A percentile compares a stretch with the other conserved stretches of the same genome.
These are phyloP conservation scores for Pelmatolapia mariae DNA, from an alignment of 2,113 vertebrate species.

Conservation along the genomic window DNA sequence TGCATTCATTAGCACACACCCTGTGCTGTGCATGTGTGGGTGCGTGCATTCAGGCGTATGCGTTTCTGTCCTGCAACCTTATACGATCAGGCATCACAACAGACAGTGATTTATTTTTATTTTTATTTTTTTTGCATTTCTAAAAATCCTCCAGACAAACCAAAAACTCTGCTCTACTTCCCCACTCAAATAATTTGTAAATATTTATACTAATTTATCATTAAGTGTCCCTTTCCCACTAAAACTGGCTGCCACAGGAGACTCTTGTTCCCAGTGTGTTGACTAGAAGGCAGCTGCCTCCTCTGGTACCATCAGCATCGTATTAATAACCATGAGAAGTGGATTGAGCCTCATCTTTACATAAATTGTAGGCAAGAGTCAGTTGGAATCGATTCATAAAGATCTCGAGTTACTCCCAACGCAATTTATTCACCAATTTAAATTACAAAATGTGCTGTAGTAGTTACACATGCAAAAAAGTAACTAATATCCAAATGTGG, in stretches of 20 bases:
- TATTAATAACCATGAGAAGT: conserved; percentile 17
- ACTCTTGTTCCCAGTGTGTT: background rate
- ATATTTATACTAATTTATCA: conserved; percentile 47
- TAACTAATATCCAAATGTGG: background rate
- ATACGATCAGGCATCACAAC: background rate
- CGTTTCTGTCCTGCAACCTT: conserved; percentile 12
- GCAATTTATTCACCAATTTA: background rate
- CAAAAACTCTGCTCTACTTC: background rate
- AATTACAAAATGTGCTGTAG: background rate
- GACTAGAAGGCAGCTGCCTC: conserved; percentile 8
- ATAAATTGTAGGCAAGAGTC: conserved; percentile 5
- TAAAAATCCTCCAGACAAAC: background rate
- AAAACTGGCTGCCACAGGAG: conserved; percentile 3
- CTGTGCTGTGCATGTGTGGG: background rate
- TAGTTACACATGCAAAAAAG: background rate
- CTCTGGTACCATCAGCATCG: background rate
- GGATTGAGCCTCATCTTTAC: conserved; percentile 10
- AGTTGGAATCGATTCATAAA: background rate
- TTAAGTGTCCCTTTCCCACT: conserved; percentile 14
- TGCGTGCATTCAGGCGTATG: background rate
- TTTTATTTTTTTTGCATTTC: background rate
- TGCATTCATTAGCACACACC: conserved; percentile 58
- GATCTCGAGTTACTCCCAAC: background rate
- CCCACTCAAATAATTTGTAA: conserved; percentile 28
- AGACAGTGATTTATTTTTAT: background rate